phyloP scores from a whole-genome alignment of 2,113 vertebrate genomes.

The Laterallus jamaicensis region DNA sequence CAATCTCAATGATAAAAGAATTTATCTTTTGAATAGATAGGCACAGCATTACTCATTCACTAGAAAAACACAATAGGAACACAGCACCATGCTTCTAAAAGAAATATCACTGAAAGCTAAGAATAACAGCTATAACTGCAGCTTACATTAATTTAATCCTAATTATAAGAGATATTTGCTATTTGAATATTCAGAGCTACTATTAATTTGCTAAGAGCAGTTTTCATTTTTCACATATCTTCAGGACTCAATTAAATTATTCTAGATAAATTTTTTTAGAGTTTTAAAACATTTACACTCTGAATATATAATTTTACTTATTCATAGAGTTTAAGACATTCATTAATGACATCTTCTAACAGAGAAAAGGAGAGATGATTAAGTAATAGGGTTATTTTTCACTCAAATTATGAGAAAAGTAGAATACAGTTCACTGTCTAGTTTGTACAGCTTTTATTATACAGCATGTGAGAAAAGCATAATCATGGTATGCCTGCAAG shows the following conservation, averaged over 20 bases:
- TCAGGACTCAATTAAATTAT: constrained; percentile 69
- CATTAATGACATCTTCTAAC: constrained; percentile 65
- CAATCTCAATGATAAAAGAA: not conserved
- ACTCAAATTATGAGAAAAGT: constrained; percentile 45
- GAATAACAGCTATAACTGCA: constrained; percentile 14
- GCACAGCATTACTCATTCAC: not conserved
- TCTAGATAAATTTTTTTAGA: constrained; percentile 34
- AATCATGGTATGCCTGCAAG: constrained; percentile 5
- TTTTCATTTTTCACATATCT: constrained; percentile 64
- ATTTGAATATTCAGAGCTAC: constrained; percentile 67
- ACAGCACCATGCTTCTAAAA: not conserved
- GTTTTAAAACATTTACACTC: constrained; percentile 73
- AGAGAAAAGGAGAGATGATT: constrained; percentile 51
- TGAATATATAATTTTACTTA: constrained; percentile 75
- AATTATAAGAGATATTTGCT: constrained; percentile 37
- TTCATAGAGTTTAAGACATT: constrained; percentile 70
- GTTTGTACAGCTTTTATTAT: constrained; percentile 39
- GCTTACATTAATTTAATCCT: constrained; percentile 45
- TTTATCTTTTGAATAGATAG: not conserved
- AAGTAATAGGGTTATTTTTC: constrained; percentile 62
- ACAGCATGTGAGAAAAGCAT: not conserved
- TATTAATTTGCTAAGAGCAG: constrained; percentile 58
- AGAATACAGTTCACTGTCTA: not conserved
- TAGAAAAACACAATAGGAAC: not conserved
- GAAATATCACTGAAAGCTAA: not conserved